Evolutionary conservation across 64 coral and sea anemone species (phyloP), one percentile per base, ranked within the genome.

Genomic region (Porites australiensis): DNA sequence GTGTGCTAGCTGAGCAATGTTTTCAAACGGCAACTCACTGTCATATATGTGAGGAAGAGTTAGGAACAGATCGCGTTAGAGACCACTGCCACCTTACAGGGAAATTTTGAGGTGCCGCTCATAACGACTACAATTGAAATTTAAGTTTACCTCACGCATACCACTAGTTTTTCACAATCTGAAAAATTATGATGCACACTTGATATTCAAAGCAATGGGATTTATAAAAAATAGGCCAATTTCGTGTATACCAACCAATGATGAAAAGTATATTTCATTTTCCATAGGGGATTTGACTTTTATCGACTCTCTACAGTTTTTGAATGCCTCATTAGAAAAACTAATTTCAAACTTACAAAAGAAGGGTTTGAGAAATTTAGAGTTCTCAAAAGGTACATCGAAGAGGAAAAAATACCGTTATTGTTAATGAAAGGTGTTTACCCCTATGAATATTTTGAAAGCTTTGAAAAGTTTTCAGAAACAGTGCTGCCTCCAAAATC

Each of bases 151-250:
- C 8, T 52, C 64, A 0, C 66, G 87, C n/a, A 90, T 94, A 13
- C 93, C 93, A 13, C 79, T 95, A 14, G 69, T 95, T 75, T 70
- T 83, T 2, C 82, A 87, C 10, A 93, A 93, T n/a, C 57, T 93
- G 0, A 14, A 23, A 9, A 63, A 63, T 21, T 90, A 90, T 50
- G 61, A 91, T 64, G 54, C 78, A 0, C 89, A 91, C 19, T 63
- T 88, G 16, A 66, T 94, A 0, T 82, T 89, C 54, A 27, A 90
- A 50, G 88, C 78, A 0, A 72, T 90, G n/a, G 87, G 70, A 1
- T 85, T 79, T 50, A 6, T 90, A 2, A 86, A 95, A 46, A 48
- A 72, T 0, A 82, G 69, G 49, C 18, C 50, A 0, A 95, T 90
- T 22, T 79, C 74, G 16, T 70, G 79, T 19, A 90, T 90, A 3